A percentile compares a stretch with the other conserved stretches of the same genome.
Evolutionary conservation across 2,113 vertebrate species (phyloP).

Genomic region (Jaculus jaculus): DNA sequence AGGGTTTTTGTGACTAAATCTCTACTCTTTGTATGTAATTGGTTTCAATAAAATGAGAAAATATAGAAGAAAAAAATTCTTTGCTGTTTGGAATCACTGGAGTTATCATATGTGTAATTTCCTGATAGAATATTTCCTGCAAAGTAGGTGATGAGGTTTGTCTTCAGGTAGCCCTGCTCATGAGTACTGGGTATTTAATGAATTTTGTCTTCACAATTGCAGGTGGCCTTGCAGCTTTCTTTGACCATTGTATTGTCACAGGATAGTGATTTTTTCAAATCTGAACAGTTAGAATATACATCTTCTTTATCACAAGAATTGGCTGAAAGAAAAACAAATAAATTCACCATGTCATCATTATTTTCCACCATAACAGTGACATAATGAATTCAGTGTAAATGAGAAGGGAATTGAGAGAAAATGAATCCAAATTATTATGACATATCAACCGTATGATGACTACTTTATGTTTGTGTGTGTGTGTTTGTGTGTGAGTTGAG

Average conservation of each 20-base stretch:
- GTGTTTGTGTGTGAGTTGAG: neutral
- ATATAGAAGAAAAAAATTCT: neutral
- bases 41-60: constrained; percentile 30
- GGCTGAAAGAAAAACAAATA: constrained; percentile 71
- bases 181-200: neutral
- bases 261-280: rapidly evolving
- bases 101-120: neutral
- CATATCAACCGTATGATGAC: neutral
- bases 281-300: rapidly evolving
- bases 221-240: neutral
- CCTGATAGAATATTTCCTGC: neutral
- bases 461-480: neutral
- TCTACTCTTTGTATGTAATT: neutral
- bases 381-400: neutral
- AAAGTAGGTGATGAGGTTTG: neutral
- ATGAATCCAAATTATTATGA: neutral
- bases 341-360: neutral
- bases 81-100: neutral
- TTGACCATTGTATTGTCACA: rapidly evolving
- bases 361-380: neutral
- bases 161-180: neutral
- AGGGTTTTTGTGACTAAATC: neutral
- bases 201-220: constrained; percentile 17
- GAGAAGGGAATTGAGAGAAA: neutral
- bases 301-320: constrained; percentile 48